Evolutionary conservation across 2,888 invertebrate genomes (phyloP), one percentile per base, ranked within the genome.

Genomic region (Nebria salina): DNA sequence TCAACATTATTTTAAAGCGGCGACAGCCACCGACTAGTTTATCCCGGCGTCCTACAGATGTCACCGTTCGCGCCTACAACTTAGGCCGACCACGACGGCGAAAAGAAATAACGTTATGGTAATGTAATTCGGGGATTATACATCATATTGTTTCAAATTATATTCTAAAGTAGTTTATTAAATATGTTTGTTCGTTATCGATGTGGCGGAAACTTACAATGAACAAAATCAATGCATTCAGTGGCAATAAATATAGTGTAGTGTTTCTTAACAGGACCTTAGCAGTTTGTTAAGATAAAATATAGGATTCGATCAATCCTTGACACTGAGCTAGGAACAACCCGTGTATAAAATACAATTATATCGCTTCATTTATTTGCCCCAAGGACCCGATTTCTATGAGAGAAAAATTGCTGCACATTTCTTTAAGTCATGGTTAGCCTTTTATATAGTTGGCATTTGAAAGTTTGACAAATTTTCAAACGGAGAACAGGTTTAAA

Each of bases 1-100:
- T 25, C 70, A 25, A 80, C 75, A 75, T 75, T 75, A 75, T 80
- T 80, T 72, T 75, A 75, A 80, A 70, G 78, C 78, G 70, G 34
- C 25, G 25, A 70, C 70, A 70, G 25, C 34, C 2, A 11, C 5
- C 70, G 20, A 54, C 54, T 34, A 25, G 70, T 70, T 70, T 70
- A 70, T 66, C 70, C 68, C 74, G 11, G n/a, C 54, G 25, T 20
- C 64, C 15, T 73, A 75, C 75, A 80, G 80, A 68, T 80, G 80
- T 74, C 79, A 42, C 54, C 26, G 54, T n/a, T 41, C 26, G 34
- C 73, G 72, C 13, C 34, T 5, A 5, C 34, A 65, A 34, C 34
- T 34, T 34, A 34, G 5, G 5, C 34, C 34, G 34, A 34, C 34
- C 34, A 34, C 34, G 34, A 0, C 34, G 34, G 34, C 34, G 54